These are phyloP conservation scores for Drosophila ezoana DNA, from an alignment of 2,888 invertebrate genomes.

Conservation along the genomic window DNA sequence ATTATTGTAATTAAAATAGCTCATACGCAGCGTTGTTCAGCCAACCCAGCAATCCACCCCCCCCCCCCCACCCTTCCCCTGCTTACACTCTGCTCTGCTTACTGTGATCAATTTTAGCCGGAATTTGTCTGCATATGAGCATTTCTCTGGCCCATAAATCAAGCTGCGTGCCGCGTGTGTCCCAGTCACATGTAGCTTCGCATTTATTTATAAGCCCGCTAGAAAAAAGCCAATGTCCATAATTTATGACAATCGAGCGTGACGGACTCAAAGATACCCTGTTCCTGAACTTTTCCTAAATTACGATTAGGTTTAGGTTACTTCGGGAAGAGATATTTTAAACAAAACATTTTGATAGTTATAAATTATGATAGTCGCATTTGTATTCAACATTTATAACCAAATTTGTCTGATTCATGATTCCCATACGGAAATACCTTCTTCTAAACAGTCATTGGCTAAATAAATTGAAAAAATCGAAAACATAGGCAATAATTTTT, in stretches of 20 bases:
- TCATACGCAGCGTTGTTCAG: conserved; percentile 57
- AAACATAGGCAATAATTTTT: too few species aligned
- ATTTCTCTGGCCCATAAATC: conserved; percentile 60
- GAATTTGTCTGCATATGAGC: conserved; percentile 41
- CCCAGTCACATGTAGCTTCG: conserved; percentile 59
- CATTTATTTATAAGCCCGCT: conserved; percentile 63
- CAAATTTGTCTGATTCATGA: too few species aligned
- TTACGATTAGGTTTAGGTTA: too few species aligned
- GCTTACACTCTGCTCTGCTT: neutral
- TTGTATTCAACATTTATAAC: too few species aligned
- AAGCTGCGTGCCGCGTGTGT: conserved; percentile 45
- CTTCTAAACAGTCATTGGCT: too few species aligned
- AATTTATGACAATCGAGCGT: too few species aligned
- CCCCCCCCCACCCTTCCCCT: neutral
- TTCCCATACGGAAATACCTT: too few species aligned
- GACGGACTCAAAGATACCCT: neutral
- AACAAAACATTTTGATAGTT: too few species aligned
- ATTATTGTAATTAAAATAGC: conserved; percentile 81
- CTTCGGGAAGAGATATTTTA: too few species aligned
- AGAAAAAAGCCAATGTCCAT: conserved; percentile 26
- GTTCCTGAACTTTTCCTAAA: neutral
- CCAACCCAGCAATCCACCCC: neutral
- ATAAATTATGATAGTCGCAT: too few species aligned
- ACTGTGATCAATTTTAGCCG: conserved; percentile 39
- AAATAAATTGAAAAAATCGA: too few species aligned